Percentiles rank a stretch among this genome's conserved stretches.
These are phyloP conservation scores for Illadopsis cleaveri DNA, from an alignment of 2,113 vertebrate species.

Conservation along the genomic window DNA sequence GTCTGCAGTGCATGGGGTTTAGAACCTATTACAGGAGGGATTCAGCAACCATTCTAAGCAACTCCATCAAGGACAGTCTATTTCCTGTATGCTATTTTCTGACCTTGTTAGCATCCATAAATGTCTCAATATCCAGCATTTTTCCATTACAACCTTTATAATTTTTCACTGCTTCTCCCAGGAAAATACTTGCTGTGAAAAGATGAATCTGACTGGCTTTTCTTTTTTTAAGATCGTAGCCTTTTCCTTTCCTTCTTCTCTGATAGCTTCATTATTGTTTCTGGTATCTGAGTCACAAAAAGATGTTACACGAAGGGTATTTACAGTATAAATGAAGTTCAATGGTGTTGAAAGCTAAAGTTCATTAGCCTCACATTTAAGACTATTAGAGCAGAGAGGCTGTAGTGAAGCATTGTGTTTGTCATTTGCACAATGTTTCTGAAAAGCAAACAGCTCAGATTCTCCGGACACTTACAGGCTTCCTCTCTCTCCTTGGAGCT, in stretches of 20 bases:
- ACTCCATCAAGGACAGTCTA: not conserved
- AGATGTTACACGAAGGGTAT: conserved; percentile 27
- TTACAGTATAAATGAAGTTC: conserved; percentile 22
- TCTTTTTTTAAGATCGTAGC: not conserved
- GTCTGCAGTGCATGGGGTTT: not conserved
- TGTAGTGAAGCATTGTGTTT: not conserved
- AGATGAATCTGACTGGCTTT: not conserved
- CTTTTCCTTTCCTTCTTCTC: conserved; percentile 1
- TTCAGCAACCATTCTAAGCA: not conserved
- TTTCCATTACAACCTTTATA: not conserved
- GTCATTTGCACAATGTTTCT: conserved; percentile 1
- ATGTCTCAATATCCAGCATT: not conserved
- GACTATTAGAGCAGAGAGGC: conserved; percentile 30
- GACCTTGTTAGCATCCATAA: not conserved
- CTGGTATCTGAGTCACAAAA: conserved; percentile 22
- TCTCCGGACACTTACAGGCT: not conserved
- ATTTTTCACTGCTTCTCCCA: not conserved
- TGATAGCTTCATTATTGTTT: conserved; percentile 26
- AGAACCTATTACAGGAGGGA: not conserved
- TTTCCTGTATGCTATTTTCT: not conserved
- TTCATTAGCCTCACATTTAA: conserved; percentile 53
- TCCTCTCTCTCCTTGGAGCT: not conserved
- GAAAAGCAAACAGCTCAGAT: not conserved
- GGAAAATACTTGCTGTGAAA: not conserved
- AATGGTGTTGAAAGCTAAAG: conserved; percentile 44